Conservation (phyloP, 2,113 vertebrate species). For the Chaetops frenatus region DNA sequence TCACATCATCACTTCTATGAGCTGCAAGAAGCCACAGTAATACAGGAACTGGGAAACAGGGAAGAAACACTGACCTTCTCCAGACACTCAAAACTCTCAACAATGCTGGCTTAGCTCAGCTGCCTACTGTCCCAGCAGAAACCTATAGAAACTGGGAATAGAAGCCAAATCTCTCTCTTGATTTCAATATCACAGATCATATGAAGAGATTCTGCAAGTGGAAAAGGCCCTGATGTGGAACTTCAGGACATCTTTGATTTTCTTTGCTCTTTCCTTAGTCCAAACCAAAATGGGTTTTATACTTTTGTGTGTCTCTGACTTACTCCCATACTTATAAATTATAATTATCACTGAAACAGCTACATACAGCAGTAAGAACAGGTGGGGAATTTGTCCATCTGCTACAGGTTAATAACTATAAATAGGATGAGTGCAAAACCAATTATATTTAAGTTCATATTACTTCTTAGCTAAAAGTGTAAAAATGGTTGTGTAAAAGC, state of each 20-base stretch:
- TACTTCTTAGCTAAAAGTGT: neutral
- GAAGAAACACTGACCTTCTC: neutral
- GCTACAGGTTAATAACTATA: slow-evolving; percentile 4
- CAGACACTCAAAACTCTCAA: neutral
- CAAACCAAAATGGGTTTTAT: neutral
- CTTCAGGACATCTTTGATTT: neutral
- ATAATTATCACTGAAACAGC: slow-evolving; percentile 27
- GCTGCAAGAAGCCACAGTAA: neutral
- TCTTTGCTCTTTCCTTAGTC: neutral
- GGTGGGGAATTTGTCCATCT: slow-evolving; percentile 27
- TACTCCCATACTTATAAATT: neutral
- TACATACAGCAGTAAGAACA: slow-evolving; percentile 34
- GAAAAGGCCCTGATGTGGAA: neutral
- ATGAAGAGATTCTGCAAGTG: neutral
- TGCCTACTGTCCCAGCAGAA: neutral
- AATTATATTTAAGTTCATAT: neutral
- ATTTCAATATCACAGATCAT: neutral
- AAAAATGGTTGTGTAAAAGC: neutral
- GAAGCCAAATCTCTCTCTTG: neutral
- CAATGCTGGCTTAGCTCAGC: neutral
- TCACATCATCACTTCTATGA: neutral
- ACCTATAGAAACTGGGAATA: neutral
- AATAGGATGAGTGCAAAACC: neutral
- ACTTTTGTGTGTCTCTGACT: neutral
- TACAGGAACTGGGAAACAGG: neutral